Base-by-base conservation (phyloP, 2,797 vertebrate species). In the Sciurus vulgaris region DNA sequence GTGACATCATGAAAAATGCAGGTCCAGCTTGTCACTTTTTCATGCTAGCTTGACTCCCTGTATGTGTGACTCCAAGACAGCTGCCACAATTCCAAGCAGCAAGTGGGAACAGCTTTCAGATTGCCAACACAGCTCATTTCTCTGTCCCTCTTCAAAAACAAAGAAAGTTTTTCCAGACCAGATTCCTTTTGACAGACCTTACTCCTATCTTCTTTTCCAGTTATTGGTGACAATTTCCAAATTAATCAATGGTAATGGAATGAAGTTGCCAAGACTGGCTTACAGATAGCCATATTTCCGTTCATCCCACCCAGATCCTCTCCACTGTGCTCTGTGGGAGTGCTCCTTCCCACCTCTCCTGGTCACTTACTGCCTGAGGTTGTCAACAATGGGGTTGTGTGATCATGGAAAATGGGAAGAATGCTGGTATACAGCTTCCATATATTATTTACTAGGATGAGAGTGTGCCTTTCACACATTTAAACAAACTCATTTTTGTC, bases 401-500 rank as follows among this genome's bases (percentile, higher is more conserved):
- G 54, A 51, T 35, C 24, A 35, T 70, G 30, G 35, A 92, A 65
- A 15, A 51, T 44, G 8, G 22, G 28, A n/a, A 73, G n/a, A 5
- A 35, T 17, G 3, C 6, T 38, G 33, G 49, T 78, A 44, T 30
- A 26, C 4, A 61, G 67, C 20, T 11, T 78, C 9, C 24, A 33
- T 2, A 38, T 17, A 35, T 69, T 86, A 78, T 61, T 47, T 82
- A 78, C 54, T 70, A 69, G 20, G 15, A 30, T 74, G 28, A 93
- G 17, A 49, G 2, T 17, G 0, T 81, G 7, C 1, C 7, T 79
- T n/a, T 44, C 41, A 94, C 91, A n/a, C 14, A 49, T 70, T 65
- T 83, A 90, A 79, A 61, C 67, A 56, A 61, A 63, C 35, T 70
- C 59, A 28, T 26, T 86, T 93, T 81, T n/a, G 12, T 86, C 83